A percentile compares a stretch with the other conserved stretches of the same genome.
Conservation (phyloP, 2,888 invertebrate genomes). For the Artemia sinica region DNA sequence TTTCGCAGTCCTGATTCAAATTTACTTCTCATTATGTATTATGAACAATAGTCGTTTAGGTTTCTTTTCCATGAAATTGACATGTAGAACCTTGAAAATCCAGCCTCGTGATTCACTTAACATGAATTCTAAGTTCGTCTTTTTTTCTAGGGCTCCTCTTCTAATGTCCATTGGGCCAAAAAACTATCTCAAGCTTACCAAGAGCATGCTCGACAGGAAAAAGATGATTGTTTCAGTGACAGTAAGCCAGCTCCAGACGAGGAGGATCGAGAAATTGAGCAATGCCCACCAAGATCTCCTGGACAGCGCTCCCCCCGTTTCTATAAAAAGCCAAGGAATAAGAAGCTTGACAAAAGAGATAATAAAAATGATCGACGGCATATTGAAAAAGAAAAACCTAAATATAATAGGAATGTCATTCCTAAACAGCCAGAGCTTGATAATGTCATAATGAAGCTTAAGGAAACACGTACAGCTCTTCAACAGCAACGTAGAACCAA, state of each 20-base stretch:
- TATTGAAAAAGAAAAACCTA: not conserved
- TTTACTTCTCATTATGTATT: no score
- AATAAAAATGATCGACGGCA: not conserved
- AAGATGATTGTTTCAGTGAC: not conserved
- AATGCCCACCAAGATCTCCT: not conserved
- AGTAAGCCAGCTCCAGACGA: not conserved
- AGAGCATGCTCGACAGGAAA: conserved; percentile 9
- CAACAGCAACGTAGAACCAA: conserved; percentile 24
- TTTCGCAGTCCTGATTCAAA: no score
- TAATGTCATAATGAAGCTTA: conserved; percentile 34
- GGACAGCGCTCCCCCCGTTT: no score
- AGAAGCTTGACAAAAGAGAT: not conserved
- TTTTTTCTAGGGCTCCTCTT: not conserved
- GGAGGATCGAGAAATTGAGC: conserved; percentile 1
- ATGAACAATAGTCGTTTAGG: no score
- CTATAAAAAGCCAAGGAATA: not conserved
- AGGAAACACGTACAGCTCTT: conserved; percentile 26
- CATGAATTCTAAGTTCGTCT: no score
- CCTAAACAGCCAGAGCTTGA: conserved; percentile 11
- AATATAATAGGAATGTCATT: conserved; percentile 14
- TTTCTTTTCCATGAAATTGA: no score
- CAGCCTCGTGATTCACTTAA: no score
- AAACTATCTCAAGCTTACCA: conserved; percentile 8
- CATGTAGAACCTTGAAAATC: no score
- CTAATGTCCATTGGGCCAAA: not conserved